These are phyloP conservation scores for Gulo gulo DNA, from an alignment of 2,113 vertebrate genomes.

Conservation along the genomic window DNA sequence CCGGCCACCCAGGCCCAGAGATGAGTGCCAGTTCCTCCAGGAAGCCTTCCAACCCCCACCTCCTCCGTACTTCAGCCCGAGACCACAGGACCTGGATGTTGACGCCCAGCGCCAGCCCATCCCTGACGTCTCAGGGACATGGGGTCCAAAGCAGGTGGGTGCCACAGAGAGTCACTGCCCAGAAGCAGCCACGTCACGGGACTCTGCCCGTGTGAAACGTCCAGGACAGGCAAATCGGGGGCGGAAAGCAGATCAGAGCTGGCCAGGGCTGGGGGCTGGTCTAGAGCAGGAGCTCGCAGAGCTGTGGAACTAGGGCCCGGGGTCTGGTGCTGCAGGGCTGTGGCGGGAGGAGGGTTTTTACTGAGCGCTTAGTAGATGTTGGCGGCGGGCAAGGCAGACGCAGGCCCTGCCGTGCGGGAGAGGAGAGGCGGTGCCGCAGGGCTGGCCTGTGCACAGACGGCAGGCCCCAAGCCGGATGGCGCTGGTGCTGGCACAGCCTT, in stretches of 20 bases:
- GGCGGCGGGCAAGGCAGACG: background rate
- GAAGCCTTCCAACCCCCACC: background rate
- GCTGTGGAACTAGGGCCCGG: background rate
- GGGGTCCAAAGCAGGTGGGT: background rate
- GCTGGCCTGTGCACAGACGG: background rate
- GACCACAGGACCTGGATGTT: rapidly evolving
- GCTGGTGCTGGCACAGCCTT: rapidly evolving
- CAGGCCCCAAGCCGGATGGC: background rate
- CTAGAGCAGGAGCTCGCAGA: background rate
- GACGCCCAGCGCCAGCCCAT: rapidly evolving
- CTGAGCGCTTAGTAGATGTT: background rate
- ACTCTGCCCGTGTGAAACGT: rapidly evolving
- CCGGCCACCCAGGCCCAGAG: background rate
- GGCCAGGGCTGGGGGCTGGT: background rate
- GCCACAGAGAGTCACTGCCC: background rate
- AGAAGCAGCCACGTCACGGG: rapidly evolving
- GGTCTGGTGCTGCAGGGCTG: background rate
- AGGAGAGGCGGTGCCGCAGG: background rate
- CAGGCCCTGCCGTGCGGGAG: background rate
- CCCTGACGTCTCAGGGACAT: background rate
- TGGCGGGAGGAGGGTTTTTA: background rate
- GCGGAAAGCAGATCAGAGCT: rapidly evolving
- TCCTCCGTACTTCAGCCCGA: background rate
- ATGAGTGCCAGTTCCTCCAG: background rate
- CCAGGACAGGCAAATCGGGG: background rate